phyloP scores from a whole-genome alignment of 2,888 invertebrate species.

The Spisula solida region DNA sequence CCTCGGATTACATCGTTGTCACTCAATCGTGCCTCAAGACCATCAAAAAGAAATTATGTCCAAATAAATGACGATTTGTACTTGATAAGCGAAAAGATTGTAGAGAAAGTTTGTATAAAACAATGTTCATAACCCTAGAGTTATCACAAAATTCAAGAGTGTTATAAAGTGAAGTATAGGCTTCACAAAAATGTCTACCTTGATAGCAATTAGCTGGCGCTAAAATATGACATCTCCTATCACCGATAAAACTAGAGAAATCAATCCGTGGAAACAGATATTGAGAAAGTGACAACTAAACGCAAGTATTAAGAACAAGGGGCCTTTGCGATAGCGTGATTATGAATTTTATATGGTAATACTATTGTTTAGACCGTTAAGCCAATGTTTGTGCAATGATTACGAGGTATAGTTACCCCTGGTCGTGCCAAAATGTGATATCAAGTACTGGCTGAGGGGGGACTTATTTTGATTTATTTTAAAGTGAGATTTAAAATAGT shows the following conservation, averaged over 20 bases:
- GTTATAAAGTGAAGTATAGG: conserved; percentile 43
- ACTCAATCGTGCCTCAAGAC: conserved; percentile 37
- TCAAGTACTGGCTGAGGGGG: neutral
- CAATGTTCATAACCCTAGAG: conserved; percentile 29
- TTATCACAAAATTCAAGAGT: conserved; percentile 58
- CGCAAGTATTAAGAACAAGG: conserved; percentile 34
- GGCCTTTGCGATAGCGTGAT: conserved; percentile 51
- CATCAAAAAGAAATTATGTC: conserved; percentile 70
- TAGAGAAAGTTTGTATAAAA: conserved; percentile 56
- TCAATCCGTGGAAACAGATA: conserved; percentile 52
- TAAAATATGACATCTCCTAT: conserved; percentile 32
- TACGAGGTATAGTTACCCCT: conserved; percentile 25
- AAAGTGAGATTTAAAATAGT: conserved; percentile 14
- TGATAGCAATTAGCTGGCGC: conserved; percentile 31
- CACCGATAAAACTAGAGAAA: conserved; percentile 30
- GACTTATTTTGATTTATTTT: conserved; percentile 23
- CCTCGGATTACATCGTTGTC: conserved; percentile 61
- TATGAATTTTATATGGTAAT: conserved; percentile 51
- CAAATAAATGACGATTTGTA: conserved; percentile 67
- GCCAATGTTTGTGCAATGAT: conserved; percentile 59
- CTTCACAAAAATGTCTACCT: conserved; percentile 28
- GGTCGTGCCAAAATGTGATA: conserved; percentile 17
- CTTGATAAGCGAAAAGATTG: conserved; percentile 60
- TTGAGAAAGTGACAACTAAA: conserved; percentile 65
- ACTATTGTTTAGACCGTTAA: conserved; percentile 60